phyloP scores from a whole-genome alignment of 2,113 vertebrate species.

The Oryzias woworae region DNA sequence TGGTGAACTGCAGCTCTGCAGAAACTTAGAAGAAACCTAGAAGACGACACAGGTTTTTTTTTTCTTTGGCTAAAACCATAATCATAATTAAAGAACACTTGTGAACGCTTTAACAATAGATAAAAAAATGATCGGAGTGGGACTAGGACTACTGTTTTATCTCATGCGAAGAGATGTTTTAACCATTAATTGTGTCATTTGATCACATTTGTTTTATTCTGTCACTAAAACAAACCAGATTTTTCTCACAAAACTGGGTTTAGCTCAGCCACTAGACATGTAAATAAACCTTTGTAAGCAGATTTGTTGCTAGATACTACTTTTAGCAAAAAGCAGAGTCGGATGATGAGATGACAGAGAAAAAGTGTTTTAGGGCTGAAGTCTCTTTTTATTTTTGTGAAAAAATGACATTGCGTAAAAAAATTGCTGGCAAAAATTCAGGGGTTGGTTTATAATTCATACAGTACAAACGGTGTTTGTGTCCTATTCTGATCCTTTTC shows the following conservation, averaged over 20 bases:
- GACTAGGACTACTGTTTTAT: too few relatives aligned
- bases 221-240: slow-evolving; percentile 1
- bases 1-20: too few relatives aligned
- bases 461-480: background rate
- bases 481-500: background rate
- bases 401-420: background rate
- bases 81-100: too few relatives aligned
- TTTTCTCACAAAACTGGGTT: background rate
- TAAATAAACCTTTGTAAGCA: background rate
- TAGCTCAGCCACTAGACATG: too few relatives aligned
- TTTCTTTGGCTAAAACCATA: background rate
- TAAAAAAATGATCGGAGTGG: too few relatives aligned
- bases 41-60: background rate
- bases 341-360: background rate
- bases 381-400: background rate
- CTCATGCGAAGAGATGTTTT: too few relatives aligned
- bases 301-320: background rate
- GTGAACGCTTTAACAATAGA: too few relatives aligned
- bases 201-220: background rate
- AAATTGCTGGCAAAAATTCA: slow-evolving; percentile 3
- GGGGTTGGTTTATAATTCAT: slow-evolving; percentile 35
- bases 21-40: too few relatives aligned
- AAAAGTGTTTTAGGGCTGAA: background rate
- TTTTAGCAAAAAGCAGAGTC: background rate
- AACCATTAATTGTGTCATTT: too few relatives aligned